These are phyloP conservation scores for Anticlea derivata DNA, from an alignment of 2,888 invertebrate genomes.

Conservation along the genomic window DNA sequence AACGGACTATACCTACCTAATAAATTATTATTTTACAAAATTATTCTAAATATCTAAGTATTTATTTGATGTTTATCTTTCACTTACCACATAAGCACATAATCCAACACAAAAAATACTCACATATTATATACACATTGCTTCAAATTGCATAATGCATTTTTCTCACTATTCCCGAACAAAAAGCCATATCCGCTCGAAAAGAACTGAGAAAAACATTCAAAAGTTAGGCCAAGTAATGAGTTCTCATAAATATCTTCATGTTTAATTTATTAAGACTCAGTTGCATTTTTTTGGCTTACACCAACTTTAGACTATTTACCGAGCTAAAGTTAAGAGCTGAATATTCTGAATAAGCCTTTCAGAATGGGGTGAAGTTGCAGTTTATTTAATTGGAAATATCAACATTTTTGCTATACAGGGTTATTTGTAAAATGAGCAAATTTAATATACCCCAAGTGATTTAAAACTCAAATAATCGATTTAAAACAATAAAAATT, in stretches of 20 bases:
- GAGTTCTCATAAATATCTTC: conserved; percentile 68
- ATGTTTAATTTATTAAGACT: conserved; percentile 71
- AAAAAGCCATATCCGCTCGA: conserved; percentile 21
- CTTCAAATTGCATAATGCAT: conserved; percentile 22
- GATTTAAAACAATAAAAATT: too few species aligned
- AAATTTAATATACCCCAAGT: too few species aligned
- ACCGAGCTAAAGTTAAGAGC: conserved; percentile 50
- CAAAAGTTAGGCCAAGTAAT: conserved; percentile 62
- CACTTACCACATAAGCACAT: too few species aligned
- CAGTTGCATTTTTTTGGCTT: conserved; percentile 70
- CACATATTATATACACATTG: too few species aligned
- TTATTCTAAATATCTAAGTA: too few species aligned
- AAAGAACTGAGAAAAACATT: conserved; percentile 45
- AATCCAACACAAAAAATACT: not conserved
- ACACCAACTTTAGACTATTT: conserved; percentile 52
- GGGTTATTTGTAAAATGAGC: too few species aligned
- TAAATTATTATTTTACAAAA: too few species aligned
- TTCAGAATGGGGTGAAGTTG: not conserved
- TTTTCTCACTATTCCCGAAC: conserved; percentile 5
- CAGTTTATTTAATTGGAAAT: not conserved
- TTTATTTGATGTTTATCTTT: too few species aligned
- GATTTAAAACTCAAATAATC: too few species aligned
- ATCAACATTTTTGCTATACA: not conserved
- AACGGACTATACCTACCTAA: too few species aligned
- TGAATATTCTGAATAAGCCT: conserved; percentile 12